These are phyloP conservation scores for Julus scandinavius DNA, from an alignment of 2,888 invertebrate species.

Conservation along the genomic window DNA sequence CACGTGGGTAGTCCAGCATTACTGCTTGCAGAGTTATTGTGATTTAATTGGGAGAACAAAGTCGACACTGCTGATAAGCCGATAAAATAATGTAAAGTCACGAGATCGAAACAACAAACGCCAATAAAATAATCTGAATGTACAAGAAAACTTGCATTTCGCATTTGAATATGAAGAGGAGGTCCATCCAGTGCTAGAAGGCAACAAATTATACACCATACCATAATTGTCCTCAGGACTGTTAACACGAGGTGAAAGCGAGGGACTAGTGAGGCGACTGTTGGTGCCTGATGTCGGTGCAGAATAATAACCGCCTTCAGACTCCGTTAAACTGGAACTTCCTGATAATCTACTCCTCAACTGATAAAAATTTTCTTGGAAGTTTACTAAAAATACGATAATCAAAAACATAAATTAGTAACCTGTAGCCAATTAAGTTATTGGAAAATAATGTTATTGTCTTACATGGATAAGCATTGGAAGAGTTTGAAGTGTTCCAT, in stretches of 20 bases:
- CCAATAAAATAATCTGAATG: not conserved
- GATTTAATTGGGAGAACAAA: not conserved
- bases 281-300: constrained; percentile 55
- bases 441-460: not conserved
- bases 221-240: constrained; percentile 53
- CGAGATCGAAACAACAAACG: not conserved
- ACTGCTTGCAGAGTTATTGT: not conserved
- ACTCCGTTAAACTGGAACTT: not conserved
- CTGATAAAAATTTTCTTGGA: not conserved
- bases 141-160: not conserved
- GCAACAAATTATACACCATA: not conserved
- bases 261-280: constrained; percentile 56
- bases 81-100: not conserved
- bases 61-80: not conserved
- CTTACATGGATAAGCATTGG: not conserved
- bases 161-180: not conserved
- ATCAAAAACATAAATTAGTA: too few relatives aligned
- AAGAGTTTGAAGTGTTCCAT: constrained; percentile 48
- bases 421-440: too few relatives aligned
- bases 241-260: constrained; percentile 55
- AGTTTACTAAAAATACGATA: too few relatives aligned
- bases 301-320: constrained; percentile 40
- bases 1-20: not conserved
- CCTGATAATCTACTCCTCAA: not conserved
- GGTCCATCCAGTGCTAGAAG: not conserved